Conservation (phyloP, 2,888 invertebrate genomes). For the Catonia carolina region DNA sequence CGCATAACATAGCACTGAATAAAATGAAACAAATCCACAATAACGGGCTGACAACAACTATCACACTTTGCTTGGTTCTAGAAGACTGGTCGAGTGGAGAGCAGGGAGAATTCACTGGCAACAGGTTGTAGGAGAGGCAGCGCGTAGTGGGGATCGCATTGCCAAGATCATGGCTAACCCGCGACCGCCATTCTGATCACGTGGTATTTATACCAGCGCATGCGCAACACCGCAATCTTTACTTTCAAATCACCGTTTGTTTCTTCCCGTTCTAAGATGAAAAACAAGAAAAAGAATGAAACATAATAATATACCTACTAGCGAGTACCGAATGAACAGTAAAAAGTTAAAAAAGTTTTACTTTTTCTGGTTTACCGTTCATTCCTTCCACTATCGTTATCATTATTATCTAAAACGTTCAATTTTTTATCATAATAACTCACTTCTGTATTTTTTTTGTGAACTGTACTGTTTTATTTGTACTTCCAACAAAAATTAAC, state of each 20-base stretch:
- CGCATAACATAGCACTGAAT: neutral
- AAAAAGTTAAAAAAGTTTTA: too few relatives aligned
- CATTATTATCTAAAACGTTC: too few relatives aligned
- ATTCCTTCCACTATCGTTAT: too few relatives aligned
- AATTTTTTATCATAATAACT: too few relatives aligned
- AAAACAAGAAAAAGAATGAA: too few relatives aligned
- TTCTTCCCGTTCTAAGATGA: neutral
- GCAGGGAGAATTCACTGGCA: constrained; percentile 36
- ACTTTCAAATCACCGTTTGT: constrained; percentile 14
- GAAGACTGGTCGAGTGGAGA: constrained; percentile 42
- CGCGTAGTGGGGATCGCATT: constrained; percentile 40
- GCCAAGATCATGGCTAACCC: constrained; percentile 53
- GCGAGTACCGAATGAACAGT: too few relatives aligned
- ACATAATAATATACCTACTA: too few relatives aligned
- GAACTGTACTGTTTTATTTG: too few relatives aligned
- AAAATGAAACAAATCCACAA: neutral
- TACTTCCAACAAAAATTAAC: too few relatives aligned
- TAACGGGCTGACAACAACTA: neutral
- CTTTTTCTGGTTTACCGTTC: too few relatives aligned
- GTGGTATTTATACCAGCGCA: constrained; percentile 4
- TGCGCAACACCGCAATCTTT: constrained; percentile 7
- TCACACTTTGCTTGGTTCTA: constrained; percentile 13
- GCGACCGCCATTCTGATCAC: constrained; percentile 14
- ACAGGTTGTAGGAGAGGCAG: constrained; percentile 24
- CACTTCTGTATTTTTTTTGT: too few relatives aligned